phyloP scores from a whole-genome alignment of 2,113 vertebrate species.

The Hyaena hyaena region DNA sequence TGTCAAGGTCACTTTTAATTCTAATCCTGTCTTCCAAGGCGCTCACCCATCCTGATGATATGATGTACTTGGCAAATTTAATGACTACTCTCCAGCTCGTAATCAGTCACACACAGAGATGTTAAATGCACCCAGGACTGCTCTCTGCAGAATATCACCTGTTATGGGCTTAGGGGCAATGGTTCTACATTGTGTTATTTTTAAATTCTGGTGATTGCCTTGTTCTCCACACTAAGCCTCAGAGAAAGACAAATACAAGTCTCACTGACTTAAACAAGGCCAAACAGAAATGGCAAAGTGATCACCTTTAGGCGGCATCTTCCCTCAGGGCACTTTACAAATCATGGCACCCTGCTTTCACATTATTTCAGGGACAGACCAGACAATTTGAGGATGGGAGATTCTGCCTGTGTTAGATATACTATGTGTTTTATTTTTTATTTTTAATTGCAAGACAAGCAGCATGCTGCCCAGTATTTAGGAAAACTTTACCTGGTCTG shows the following conservation, averaged over 20 bases:
- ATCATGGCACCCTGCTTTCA: not conserved
- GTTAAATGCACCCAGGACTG: constrained; percentile 55
- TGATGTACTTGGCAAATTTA: constrained; percentile 74
- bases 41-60: constrained; percentile 67
- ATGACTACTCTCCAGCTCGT: constrained; percentile 68
- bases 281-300: not conserved
- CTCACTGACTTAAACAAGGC: constrained; percentile 48
- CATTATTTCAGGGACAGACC: not conserved
- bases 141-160: constrained; percentile 51
- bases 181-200: constrained; percentile 53
- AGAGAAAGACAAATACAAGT: constrained; percentile 27
- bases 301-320: not conserved
- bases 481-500: constrained; percentile 11
- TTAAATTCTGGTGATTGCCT: constrained; percentile 66
- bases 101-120: constrained; percentile 78
- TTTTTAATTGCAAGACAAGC: not conserved
- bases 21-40: constrained; percentile 72
- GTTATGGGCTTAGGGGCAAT: not conserved
- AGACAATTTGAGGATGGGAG: not conserved
- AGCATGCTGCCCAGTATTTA: not conserved
- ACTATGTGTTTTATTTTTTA: not conserved
- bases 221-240: constrained; percentile 41
- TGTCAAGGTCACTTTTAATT: constrained; percentile 79
- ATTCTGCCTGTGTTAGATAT: not conserved
- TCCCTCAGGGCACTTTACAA: not conserved